A percentile compares a stretch with the other conserved stretches of the same genome.
Conservation (phyloP, 2,888 invertebrate genomes). For the Balanococcus diminutus region DNA sequence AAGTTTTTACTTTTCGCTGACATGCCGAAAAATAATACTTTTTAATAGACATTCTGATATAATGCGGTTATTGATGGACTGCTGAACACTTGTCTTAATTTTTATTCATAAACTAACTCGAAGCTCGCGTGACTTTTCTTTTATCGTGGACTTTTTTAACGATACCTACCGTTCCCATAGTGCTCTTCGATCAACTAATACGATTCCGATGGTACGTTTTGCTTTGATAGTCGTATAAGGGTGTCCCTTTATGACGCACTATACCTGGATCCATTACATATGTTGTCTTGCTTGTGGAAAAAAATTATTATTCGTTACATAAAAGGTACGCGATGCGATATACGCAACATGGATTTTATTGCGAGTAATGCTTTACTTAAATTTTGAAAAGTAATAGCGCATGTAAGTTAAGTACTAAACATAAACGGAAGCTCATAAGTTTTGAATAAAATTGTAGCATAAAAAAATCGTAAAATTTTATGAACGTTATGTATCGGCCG, state of each 20-base stretch:
- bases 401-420: slow-evolving; percentile 48
- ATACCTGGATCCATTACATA: neutral
- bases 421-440: slow-evolving; percentile 54
- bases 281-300: neutral
- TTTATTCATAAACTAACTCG: neutral
- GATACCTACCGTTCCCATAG: neutral
- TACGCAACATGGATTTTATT: slow-evolving; percentile 44
- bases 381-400: slow-evolving; percentile 46
- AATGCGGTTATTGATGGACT: slow-evolving; percentile 8
- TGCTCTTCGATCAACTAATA: neutral
- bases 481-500: slow-evolving; percentile 48
- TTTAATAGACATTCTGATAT: slow-evolving; percentile 9
- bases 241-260: neutral
- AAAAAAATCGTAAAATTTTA: slow-evolving; percentile 54
- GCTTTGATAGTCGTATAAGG: neutral
- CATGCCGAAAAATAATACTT: slow-evolving; percentile 25
- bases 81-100: neutral
- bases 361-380: slow-evolving; percentile 51
- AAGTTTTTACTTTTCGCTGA: slow-evolving; percentile 11
- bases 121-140: neutral
- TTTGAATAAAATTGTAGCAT: slow-evolving; percentile 52
- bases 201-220: neutral
- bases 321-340: neutral
- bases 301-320: slow-evolving; percentile 12
- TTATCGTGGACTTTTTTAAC: neutral